Percentiles rank a stretch among this genome's conserved stretches.
Conservation (phyloP, 2,888 invertebrate species). For the Neoaliturus tenellus region DNA sequence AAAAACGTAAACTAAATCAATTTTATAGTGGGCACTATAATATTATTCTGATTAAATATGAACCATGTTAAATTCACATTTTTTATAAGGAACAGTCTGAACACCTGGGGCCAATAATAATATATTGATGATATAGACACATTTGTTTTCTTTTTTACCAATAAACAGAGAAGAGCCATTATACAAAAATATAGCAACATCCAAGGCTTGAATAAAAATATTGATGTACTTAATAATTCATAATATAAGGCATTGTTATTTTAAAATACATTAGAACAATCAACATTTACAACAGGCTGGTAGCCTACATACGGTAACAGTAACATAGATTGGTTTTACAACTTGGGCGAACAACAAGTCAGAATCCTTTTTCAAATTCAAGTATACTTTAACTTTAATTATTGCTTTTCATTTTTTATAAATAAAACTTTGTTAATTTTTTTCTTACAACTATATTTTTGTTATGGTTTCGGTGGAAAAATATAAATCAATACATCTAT, state of each 20-base stretch:
- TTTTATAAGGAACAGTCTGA: too few relatives aligned
- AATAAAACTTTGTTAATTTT: background rate
- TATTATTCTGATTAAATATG: too few relatives aligned
- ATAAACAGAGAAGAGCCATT: background rate
- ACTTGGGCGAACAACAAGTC: background rate
- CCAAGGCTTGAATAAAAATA: background rate
- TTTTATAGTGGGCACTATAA: too few relatives aligned
- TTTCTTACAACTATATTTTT: too few relatives aligned
- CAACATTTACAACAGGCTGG: background rate
- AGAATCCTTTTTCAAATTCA: background rate
- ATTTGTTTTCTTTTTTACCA: background rate
- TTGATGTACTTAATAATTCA: background rate
- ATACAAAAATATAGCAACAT: background rate
- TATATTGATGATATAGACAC: too few relatives aligned
- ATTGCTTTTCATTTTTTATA: background rate
- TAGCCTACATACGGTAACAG: background rate
- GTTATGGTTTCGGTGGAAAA: too few relatives aligned
- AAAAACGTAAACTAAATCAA: too few relatives aligned
- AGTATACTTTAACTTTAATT: background rate
- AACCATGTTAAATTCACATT: too few relatives aligned
- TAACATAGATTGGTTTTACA: background rate
- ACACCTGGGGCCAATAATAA: too few relatives aligned
- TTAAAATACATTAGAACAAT: background rate
- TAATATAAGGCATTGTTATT: constrained; percentile 6
- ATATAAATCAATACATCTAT: too few relatives aligned